phyloP scores from a whole-genome alignment of 2,888 invertebrate genomes.

The Meganola albula region DNA sequence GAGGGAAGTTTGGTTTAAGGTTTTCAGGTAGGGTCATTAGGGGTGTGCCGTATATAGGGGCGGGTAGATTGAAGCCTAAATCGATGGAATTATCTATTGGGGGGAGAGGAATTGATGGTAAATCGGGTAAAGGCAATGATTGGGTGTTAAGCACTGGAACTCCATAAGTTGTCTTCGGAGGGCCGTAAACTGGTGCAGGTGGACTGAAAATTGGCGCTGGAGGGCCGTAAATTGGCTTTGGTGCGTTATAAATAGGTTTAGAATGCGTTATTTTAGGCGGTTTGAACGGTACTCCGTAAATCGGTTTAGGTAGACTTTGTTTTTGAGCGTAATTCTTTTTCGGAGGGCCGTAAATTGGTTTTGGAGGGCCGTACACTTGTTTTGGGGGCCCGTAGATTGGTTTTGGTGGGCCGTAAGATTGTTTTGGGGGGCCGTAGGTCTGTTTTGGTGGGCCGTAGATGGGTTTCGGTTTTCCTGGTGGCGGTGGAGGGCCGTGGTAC shows the following conservation, averaged over 20 bases:
- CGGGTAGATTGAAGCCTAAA: slow-evolving; percentile 52
- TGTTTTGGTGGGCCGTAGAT: slow-evolving; percentile 58
- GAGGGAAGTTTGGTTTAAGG: slow-evolving; percentile 64
- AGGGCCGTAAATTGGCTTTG: slow-evolving; percentile 20
- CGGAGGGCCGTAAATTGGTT: slow-evolving; percentile 51
- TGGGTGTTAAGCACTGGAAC: slow-evolving; percentile 11
- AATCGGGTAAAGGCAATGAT: slow-evolving; percentile 17
- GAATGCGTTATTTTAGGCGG: slow-evolving; percentile 47
- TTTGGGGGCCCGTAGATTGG: slow-evolving; percentile 57
- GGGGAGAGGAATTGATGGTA: slow-evolving; percentile 12
- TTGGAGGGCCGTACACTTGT: slow-evolving; percentile 32
- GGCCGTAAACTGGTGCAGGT: slow-evolving; percentile 21
- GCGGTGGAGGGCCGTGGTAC: slow-evolving; percentile 75
- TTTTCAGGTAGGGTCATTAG: slow-evolving; percentile 46
- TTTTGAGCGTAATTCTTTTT: slow-evolving; percentile 42
- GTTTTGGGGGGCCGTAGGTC: slow-evolving; percentile 62
- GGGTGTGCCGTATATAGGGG: slow-evolving; percentile 65
- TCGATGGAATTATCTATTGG: slow-evolving; percentile 37
- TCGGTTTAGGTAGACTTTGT: slow-evolving; percentile 20
- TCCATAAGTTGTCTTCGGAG: slow-evolving; percentile 20
- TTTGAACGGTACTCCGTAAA: slow-evolving; percentile 52
- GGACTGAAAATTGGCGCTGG: slow-evolving; percentile 23
- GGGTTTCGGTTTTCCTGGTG: slow-evolving; percentile 53
- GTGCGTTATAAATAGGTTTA: slow-evolving; percentile 29
- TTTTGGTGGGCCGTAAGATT: slow-evolving; percentile 51